These are phyloP conservation scores for Morone saxatilis DNA, from an alignment of 2,113 vertebrate species.

Conservation along the genomic window DNA sequence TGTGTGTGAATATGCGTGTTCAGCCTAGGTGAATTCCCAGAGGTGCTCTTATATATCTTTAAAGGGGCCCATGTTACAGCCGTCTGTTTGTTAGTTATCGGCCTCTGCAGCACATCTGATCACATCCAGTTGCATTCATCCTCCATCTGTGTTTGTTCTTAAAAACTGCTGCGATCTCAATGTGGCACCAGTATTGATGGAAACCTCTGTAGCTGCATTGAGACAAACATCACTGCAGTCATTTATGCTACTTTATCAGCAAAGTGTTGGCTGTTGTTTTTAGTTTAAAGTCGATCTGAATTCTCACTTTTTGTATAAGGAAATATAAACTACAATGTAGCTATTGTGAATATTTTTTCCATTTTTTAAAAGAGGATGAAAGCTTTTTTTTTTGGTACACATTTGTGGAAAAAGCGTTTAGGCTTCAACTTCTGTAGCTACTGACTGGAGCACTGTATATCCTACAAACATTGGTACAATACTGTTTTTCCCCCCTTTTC, in stretches of 20 bases:
- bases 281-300: conserved; percentile 8
- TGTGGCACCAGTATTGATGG: conserved; percentile 43
- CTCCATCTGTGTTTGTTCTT: conserved; percentile 51
- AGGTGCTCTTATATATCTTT: conserved; percentile 68
- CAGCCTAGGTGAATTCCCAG: conserved; percentile 62
- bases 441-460: neutral
- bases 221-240: conserved; percentile 28
- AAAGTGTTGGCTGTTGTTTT: neutral
- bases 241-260: conserved; percentile 28
- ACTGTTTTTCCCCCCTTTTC: neutral
- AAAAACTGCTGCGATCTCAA: conserved; percentile 55
- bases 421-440: neutral
- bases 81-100: conserved; percentile 42
- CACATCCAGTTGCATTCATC: conserved; percentile 21
- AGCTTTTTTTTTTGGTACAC: neutral
- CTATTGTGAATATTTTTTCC: neutral
- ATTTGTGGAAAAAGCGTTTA: neutral
- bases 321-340: neutral
- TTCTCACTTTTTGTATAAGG: neutral
- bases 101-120: conserved; percentile 23
- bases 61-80: conserved; percentile 47
- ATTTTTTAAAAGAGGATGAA: neutral
- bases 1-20: conserved; percentile 66
- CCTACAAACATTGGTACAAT: neutral
- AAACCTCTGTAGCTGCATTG: conserved; percentile 15